These are phyloP conservation scores for Naso thynnoides DNA, from an alignment of 2,797 vertebrate species.

Conservation along the genomic window DNA sequence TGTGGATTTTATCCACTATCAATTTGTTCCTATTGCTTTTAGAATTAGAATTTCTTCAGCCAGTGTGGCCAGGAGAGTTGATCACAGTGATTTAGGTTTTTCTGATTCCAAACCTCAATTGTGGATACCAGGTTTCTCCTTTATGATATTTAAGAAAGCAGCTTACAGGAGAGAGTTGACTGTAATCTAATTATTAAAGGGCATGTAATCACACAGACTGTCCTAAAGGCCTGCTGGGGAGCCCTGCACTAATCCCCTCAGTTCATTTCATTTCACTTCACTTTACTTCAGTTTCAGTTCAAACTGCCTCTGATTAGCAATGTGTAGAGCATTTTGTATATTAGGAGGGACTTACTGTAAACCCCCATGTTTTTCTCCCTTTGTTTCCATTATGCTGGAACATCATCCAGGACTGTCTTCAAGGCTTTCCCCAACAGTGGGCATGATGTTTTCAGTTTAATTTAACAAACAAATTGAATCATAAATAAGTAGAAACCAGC, in stretches of 20 bases:
- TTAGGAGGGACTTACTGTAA: too few relatives aligned
- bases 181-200: neutral
- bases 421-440: too few relatives aligned
- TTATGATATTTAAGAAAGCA: neutral
- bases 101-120: neutral
- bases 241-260: too few relatives aligned
- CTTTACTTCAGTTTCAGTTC: neutral
- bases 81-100: neutral
- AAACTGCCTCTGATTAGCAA: too few relatives aligned
- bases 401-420: too few relatives aligned
- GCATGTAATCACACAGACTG: neutral
- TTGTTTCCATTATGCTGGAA: too few relatives aligned
- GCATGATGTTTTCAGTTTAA: too few relatives aligned
- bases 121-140: neutral
- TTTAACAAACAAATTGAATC: too few relatives aligned
- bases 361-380: too few relatives aligned
- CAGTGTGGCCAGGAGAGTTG: neutral
- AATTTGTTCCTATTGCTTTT: neutral
- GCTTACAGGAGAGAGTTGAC: neutral
- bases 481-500: too few relatives aligned
- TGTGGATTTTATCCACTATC: neutral
- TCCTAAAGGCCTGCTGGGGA: too few relatives aligned
- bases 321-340: too few relatives aligned
- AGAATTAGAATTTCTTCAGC: neutral
- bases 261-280: neutral